A percentile compares a stretch with the other conserved stretches of the same genome.
These are phyloP conservation scores for Eurytoma californica DNA, from an alignment of 2,888 invertebrate genomes.

Conservation along the genomic window DNA sequence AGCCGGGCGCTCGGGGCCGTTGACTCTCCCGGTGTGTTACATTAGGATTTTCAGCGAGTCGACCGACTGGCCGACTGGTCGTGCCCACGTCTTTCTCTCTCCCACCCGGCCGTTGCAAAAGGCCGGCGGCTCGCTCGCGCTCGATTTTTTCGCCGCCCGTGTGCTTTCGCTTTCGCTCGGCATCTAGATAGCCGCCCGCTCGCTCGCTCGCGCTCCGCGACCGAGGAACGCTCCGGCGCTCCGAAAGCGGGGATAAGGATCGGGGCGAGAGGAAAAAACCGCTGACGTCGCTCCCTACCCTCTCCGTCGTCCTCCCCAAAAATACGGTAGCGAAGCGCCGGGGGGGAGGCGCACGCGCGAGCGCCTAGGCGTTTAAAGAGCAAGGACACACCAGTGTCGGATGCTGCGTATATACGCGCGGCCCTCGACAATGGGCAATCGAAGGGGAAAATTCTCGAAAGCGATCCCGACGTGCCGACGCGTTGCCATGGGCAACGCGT, in stretches of 20 bases:
- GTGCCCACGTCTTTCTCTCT: conserved; percentile 3
- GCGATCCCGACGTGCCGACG: conserved; percentile 20
- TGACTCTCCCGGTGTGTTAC: conserved; percentile 6
- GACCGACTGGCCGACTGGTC: not conserved
- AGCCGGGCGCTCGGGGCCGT: not conserved
- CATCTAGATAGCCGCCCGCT: conserved; percentile 17
- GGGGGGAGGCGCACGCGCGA: not conserved
- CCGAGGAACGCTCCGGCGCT: no score
- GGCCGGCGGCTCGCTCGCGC: conserved; percentile 8
- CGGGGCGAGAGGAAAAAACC: no score
- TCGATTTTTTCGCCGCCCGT: conserved; percentile 9
- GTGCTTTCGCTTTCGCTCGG: conserved; percentile 51
- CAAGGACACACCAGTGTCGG: conserved; percentile 6
- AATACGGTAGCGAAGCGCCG: no score
- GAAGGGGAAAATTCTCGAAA: conserved; percentile 54
- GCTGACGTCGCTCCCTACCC: no score
- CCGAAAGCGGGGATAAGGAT: no score
- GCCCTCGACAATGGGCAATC: conserved; percentile 45
- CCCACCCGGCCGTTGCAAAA: conserved; percentile 35
- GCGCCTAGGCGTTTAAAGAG: conserved; percentile 2
- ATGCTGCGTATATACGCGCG: not conserved
- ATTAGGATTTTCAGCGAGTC: not conserved
- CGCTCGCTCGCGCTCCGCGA: not conserved
- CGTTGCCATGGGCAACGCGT: conserved; percentile 47
- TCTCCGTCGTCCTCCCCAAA: no score